phyloP scores from a whole-genome alignment of 1,140 invertebrate species.

The Ectropis grisescens region DNA sequence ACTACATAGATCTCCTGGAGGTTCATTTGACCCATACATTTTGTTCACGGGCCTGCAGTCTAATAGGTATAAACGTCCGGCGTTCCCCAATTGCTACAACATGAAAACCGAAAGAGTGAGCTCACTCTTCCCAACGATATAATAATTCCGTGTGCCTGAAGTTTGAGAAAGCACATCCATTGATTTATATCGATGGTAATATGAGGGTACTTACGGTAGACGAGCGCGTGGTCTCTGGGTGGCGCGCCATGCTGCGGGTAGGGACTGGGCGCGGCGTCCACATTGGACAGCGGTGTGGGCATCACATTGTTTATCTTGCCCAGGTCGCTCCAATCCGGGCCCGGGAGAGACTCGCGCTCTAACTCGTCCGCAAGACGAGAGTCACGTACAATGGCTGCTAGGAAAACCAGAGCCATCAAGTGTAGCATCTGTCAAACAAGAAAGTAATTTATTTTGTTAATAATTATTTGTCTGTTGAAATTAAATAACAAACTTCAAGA shows the following conservation, averaged over 20 bases:
- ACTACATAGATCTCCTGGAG: no score
- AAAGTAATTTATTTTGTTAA: no score
- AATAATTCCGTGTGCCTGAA: no score
- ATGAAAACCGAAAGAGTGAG: no score
- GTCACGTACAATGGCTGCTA: conserved; percentile 81
- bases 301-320: conserved; percentile 51
- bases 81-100: no score
- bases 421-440: conserved; percentile 76
- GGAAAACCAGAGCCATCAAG: conserved; percentile 76
- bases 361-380: conserved; percentile 73
- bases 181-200: no score
- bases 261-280: conserved; percentile 72
- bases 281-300: conserved; percentile 78
- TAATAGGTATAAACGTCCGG: no score
- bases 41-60: no score
- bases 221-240: conserved; percentile 69
- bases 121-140: no score
- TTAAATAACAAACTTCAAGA: not conserved
- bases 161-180: no score
- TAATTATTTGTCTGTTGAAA: no score
- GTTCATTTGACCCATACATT: no score
- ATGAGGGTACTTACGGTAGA: conserved; percentile 71
- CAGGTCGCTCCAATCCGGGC: conserved; percentile 54
- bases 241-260: conserved; percentile 52
- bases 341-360: conserved; percentile 49